Conservation (phyloP, 2,888 invertebrate genomes). For the Ormia ochracea region DNA sequence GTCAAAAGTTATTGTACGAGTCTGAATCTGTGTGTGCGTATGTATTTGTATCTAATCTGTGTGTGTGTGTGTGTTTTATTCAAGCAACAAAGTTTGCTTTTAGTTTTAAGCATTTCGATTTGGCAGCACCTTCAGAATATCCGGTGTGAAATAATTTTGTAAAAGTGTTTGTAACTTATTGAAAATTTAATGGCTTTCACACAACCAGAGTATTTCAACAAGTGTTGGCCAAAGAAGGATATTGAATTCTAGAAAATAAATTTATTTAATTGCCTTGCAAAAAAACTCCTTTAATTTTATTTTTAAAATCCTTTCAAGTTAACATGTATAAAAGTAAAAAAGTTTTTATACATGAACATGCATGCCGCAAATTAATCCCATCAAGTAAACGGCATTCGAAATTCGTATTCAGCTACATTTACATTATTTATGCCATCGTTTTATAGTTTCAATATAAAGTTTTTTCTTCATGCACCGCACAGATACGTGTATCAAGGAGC, state of each 20-base stretch:
- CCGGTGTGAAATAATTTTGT: neutral
- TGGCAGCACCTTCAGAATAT: neutral
- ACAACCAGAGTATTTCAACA: neutral
- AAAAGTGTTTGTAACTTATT: neutral
- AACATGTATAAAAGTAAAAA: no score
- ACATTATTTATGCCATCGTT: neutral
- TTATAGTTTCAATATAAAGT: neutral
- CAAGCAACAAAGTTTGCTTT: conserved; percentile 26
- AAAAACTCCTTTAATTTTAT: no score
- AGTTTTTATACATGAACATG: no score
- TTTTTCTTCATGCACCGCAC: neutral
- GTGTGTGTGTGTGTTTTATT: neutral
- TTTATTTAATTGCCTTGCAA: no score
- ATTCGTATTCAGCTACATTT: neutral
- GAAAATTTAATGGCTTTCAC: neutral
- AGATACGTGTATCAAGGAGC: neutral
- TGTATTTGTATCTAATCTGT: neutral
- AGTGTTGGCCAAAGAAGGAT: no score
- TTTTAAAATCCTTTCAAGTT: no score
- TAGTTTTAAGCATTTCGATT: neutral
- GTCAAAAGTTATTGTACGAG: conserved; percentile 15
- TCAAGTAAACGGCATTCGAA: neutral
- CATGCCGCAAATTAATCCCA: no score
- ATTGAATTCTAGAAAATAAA: no score
- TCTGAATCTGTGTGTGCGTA: neutral